Conservation (phyloP, 2,888 invertebrate species). For the Tillus elongatus region DNA sequence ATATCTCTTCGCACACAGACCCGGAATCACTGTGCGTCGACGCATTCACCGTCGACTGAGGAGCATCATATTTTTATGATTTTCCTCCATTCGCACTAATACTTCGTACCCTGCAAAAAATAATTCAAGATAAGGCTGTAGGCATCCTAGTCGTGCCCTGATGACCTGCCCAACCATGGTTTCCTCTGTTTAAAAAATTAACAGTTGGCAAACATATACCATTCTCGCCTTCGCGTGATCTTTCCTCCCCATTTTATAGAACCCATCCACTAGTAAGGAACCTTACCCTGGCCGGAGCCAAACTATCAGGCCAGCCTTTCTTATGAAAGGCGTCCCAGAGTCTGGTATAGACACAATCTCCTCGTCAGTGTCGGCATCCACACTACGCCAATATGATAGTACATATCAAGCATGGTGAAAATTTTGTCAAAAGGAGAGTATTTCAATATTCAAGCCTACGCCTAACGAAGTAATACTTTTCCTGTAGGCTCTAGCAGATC, state of each 20-base stretch:
- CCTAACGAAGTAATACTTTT: no score
- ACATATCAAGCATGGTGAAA: no score
- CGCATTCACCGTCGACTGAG: slow-evolving; percentile 17
- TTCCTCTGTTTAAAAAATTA: slow-evolving; percentile 10
- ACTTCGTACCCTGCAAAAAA: no score
- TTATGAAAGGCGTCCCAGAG: neutral
- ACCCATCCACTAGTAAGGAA: slow-evolving; percentile 3
- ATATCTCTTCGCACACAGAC: slow-evolving; percentile 14
- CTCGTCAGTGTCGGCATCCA: no score
- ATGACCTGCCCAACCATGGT: slow-evolving; percentile 19
- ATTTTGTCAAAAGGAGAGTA: no score
- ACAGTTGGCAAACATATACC: neutral
- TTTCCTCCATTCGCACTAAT: slow-evolving; percentile 15
- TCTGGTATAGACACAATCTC: no score
- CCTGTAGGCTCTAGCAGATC: no score
- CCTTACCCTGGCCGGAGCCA: slow-evolving; percentile 5
- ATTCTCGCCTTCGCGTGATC: neutral
- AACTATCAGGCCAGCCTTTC: neutral
- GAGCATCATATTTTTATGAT: slow-evolving; percentile 13
- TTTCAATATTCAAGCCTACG: no score
- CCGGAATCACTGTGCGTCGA: slow-evolving; percentile 10
- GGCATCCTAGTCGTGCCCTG: slow-evolving; percentile 15
- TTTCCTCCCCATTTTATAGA: slow-evolving; percentile 4
- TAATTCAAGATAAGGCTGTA: slow-evolving; percentile 14
- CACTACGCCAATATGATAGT: no score